These are phyloP conservation scores for Brenthis ino DNA, from an alignment of 2,888 invertebrate species.

Conservation along the genomic window DNA sequence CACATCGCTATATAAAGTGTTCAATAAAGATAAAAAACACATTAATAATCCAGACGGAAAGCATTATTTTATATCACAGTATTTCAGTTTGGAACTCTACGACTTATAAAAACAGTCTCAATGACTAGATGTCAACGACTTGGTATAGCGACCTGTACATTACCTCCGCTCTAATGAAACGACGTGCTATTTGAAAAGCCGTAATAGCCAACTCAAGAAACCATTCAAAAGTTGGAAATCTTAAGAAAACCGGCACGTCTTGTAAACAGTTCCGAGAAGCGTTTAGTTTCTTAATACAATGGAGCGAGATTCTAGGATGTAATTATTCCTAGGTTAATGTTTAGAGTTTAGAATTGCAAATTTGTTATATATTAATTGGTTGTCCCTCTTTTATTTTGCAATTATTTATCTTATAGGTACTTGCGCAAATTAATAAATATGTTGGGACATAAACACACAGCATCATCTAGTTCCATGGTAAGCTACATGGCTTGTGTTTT, in stretches of 20 bases:
- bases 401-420: no score
- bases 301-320: constrained; percentile 15
- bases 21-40: constrained; percentile 4
- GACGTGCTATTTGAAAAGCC: constrained; percentile 28
- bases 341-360: constrained; percentile 1
- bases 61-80: constrained; percentile 9
- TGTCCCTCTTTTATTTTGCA: neutral
- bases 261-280: constrained; percentile 5
- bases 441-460: no score
- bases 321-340: constrained; percentile 13
- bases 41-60: constrained; percentile 19
- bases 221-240: constrained; percentile 25
- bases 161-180: constrained; percentile 34
- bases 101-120: constrained; percentile 32
- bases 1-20: constrained; percentile 9
- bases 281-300: constrained; percentile 20
- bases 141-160: constrained; percentile 29
- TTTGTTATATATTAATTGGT: neutral
- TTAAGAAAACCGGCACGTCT: constrained; percentile 23
- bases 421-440: no score
- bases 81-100: constrained; percentile 22
- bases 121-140: constrained; percentile 32
- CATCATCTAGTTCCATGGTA: no score
- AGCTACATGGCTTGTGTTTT: no score
- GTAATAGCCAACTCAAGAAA: constrained; percentile 28